Evolutionary conservation across 2,888 invertebrate genomes (phyloP).

Genomic region (Cybosia mesomella): DNA sequence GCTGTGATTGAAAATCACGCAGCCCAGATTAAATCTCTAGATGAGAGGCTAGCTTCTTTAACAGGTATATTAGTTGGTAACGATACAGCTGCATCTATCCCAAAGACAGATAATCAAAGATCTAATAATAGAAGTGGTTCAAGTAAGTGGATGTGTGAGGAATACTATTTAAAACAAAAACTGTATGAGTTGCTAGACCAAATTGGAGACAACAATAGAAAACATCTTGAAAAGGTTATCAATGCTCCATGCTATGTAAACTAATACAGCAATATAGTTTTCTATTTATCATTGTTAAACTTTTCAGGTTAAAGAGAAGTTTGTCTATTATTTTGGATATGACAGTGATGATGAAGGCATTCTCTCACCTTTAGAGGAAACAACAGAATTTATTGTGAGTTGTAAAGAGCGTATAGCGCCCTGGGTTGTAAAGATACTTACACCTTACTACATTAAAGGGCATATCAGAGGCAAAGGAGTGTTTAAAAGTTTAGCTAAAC

Average conservation of each 20-base stretch:
- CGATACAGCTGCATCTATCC: slow-evolving; percentile 43
- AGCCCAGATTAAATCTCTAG: slow-evolving; percentile 70
- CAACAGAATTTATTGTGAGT: slow-evolving; percentile 81
- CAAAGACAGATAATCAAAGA: slow-evolving; percentile 51
- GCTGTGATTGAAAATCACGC: slow-evolving; percentile 64
- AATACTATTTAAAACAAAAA: slow-evolving; percentile 75
- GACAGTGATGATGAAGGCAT: slow-evolving; percentile 84
- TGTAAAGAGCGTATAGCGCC: slow-evolving; percentile 88
- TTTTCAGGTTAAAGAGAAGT: slow-evolving; percentile 77
- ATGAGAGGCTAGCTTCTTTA: slow-evolving; percentile 72
- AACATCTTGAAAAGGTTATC: slow-evolving; percentile 69
- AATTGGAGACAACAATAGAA: slow-evolving; percentile 75
- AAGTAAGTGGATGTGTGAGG: slow-evolving; percentile 82
- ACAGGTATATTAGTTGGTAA: slow-evolving; percentile 65
- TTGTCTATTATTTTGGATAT: slow-evolving; percentile 81
- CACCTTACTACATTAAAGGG: slow-evolving; percentile 88
- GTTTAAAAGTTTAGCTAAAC: slow-evolving; percentile 88
- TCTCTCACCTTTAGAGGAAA: slow-evolving; percentile 84
- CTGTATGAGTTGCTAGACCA: slow-evolving; percentile 76
- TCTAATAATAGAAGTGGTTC: slow-evolving; percentile 52
- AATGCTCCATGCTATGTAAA: neutral
- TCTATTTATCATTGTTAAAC: slow-evolving; percentile 1
- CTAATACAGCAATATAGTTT: neutral
- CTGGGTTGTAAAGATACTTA: slow-evolving; percentile 88
- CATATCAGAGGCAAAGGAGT: slow-evolving; percentile 87